Evolutionary conservation across 2,797 vertebrate genomes (phyloP).

Genomic region (Salmo trutta): DNA sequence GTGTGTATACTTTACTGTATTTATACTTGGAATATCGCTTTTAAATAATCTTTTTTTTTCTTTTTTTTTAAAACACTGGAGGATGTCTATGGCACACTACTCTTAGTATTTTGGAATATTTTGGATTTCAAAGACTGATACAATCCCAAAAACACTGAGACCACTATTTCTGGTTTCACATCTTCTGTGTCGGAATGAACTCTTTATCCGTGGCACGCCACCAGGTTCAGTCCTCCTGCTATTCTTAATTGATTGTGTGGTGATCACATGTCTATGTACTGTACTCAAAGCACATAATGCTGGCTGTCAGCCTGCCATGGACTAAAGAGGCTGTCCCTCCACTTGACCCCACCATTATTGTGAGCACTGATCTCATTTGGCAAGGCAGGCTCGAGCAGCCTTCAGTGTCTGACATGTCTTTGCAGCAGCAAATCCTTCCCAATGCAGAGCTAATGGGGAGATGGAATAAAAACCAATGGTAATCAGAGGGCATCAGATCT

Average conservation of each 20-base stretch:
- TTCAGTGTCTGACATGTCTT: constrained; percentile 78
- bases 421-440: constrained; percentile 57
- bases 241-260: background rate
- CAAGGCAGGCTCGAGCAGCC: constrained; percentile 75
- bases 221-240: background rate
- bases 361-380: constrained; percentile 84
- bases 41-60: too few species aligned
- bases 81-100: too few species aligned
- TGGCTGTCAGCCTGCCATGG: constrained; percentile 73
- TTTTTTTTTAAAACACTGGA: too few species aligned
- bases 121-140: too few species aligned
- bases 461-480: constrained; percentile 63
- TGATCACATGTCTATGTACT: constrained; percentile 33
- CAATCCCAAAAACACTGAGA: too few species aligned
- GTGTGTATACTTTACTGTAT: too few species aligned
- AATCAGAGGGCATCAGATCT: constrained; percentile 68
- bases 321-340: constrained; percentile 77
- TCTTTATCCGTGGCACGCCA: background rate
- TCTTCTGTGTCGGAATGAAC: background rate
- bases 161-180: too few species aligned
- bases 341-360: constrained; percentile 85
- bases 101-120: too few species aligned
- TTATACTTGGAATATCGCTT: too few species aligned
- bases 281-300: constrained; percentile 49
- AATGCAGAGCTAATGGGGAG: constrained; percentile 62